Conservation (phyloP, 2,888 invertebrate species). For the Pseudanteris insignis region DNA sequence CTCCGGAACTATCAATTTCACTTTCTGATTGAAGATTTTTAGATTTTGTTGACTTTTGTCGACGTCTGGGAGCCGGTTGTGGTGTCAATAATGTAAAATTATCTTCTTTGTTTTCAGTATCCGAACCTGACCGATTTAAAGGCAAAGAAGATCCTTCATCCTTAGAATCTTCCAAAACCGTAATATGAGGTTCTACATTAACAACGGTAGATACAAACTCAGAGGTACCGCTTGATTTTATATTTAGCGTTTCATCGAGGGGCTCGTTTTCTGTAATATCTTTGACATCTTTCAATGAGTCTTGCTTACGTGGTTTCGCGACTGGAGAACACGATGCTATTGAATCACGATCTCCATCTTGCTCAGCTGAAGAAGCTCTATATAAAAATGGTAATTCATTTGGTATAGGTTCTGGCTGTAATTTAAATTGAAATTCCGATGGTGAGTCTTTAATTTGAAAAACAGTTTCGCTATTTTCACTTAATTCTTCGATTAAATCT, state of each 20-base stretch:
- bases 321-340: constrained; percentile 48
- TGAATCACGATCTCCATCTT: constrained; percentile 54
- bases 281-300: constrained; percentile 51
- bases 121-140: constrained; percentile 60
- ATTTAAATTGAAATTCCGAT: constrained; percentile 78
- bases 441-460: constrained; percentile 74
- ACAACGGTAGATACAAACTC: constrained; percentile 45
- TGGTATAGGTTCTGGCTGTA: constrained; percentile 71
- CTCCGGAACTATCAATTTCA: constrained; percentile 87
- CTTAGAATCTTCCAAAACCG: constrained; percentile 45
- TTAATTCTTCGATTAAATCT: constrained; percentile 76
- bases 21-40: constrained; percentile 79
- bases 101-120: constrained; percentile 56
- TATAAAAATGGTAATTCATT: constrained; percentile 69
- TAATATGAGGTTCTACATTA: constrained; percentile 46
- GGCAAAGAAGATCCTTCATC: constrained; percentile 50
- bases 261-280: constrained; percentile 62
- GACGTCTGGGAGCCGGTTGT: constrained; percentile 60
- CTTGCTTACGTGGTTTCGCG: constrained; percentile 47
- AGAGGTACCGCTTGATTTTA: constrained; percentile 49
- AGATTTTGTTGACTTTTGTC: constrained; percentile 61
- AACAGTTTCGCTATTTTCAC: constrained; percentile 70
- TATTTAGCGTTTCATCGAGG: constrained; percentile 17
- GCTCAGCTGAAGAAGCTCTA: constrained; percentile 64
- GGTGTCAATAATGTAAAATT: constrained; percentile 52